phyloP scores from a whole-genome alignment of 2,888 invertebrate genomes.

The Campoplex nolae region DNA sequence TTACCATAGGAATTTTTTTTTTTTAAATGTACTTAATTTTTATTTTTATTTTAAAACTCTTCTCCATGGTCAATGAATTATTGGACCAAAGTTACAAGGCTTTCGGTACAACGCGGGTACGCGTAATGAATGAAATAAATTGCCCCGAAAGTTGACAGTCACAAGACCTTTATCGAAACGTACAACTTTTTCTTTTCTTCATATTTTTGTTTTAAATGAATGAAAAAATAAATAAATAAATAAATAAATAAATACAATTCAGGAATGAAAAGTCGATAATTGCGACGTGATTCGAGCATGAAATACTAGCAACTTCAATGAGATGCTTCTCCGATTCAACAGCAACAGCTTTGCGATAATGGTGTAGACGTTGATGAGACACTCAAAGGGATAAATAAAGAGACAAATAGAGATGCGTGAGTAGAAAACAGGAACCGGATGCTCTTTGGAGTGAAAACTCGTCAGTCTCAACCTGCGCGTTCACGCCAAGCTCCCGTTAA shows the following conservation, averaged over 20 bases:
- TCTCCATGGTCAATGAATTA: constrained; percentile 50
- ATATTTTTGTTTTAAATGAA: neutral
- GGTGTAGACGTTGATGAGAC: constrained; percentile 9
- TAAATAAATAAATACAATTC: neutral
- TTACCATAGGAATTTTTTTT: constrained; percentile 56
- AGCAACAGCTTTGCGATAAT: neutral
- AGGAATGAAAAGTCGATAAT: neutral
- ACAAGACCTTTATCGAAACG: constrained; percentile 2
- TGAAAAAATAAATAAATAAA: neutral
- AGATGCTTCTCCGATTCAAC: neutral
- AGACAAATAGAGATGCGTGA: constrained; percentile 1
- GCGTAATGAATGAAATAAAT: constrained; percentile 36
- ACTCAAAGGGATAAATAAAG: neutral
- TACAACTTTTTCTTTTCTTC: neutral
- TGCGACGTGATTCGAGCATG: neutral
- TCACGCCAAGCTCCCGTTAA: constrained; percentile 36
- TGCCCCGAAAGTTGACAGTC: constrained; percentile 6
- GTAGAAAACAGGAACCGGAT: constrained; percentile 56
- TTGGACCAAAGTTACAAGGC: constrained; percentile 31
- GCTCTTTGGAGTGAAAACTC: constrained; percentile 41
- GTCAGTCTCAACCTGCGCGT: neutral
- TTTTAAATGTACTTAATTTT: constrained; percentile 1
- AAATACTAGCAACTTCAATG: neutral
- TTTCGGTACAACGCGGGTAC: constrained; percentile 42
- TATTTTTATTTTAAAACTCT: constrained; percentile 4